Base-by-base conservation (phyloP, 2,888 invertebrate genomes). In the Pteria penguin region DNA sequence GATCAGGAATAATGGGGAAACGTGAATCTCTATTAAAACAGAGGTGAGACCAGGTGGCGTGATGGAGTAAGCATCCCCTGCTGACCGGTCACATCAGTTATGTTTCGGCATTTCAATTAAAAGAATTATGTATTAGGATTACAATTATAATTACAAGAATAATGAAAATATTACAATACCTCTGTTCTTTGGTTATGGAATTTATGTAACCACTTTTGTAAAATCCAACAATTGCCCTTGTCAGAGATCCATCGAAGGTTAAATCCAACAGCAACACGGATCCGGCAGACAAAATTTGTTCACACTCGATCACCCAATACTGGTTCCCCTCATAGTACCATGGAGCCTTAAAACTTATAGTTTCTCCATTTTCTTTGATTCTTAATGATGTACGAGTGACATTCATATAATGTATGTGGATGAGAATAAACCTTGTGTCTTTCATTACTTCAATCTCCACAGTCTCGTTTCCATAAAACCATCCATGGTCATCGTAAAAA, bases 181-280 rank as follows among this genome's bases (percentile, higher is more conserved):
- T 88, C 58, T 80, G 84, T 67, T 87, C 71, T 1, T 85, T 86
- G 1, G 89, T 90, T 4, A 75, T 62, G 2, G 87, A 86, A 66
- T 91, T 88, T 14, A 86, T 76, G 80, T 96, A 95, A 4, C 93
- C 93, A 76, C 96, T 96, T 82, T 94, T 94, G 90, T 96, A 96
- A 72, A 96, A 93, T 3, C 96, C 96, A 72, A 95, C 94, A 86
- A 96, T 95, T 81, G 94, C 94, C 78, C 94, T 93, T 31, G 94
- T 94, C 89, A 96, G 93, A 79, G 93, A 93, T 0, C 96, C 96
- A 78, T 92, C 91, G 87, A 95, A 96, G 52, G 94, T 91, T 60
- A 96, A 93, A 57, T 91, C 88, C 18, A 96, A 89, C 18, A 92
- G 62, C 24, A 88, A 85, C 26, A 60, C 68, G 0, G 75, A 75